Conservation (phyloP, 2,113 vertebrate genomes). For the Orthonyx spaldingii region DNA sequence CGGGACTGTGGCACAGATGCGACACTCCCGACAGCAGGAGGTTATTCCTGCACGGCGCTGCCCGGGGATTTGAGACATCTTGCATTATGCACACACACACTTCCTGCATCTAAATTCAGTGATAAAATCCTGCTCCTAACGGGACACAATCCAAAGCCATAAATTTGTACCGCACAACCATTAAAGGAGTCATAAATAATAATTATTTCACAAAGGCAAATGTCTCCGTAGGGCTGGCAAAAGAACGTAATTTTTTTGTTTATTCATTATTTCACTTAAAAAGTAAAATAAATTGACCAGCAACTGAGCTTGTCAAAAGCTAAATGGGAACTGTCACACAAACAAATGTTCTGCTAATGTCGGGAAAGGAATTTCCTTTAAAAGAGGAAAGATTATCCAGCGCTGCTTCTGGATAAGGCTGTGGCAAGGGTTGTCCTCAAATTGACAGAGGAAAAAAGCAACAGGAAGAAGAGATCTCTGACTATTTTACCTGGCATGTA, state of each 20-base stretch:
- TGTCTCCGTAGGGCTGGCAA: not conserved
- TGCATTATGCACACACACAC: not conserved
- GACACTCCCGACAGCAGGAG: slow-evolving; percentile 61
- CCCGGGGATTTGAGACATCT: not conserved
- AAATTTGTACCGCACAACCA: not conserved
- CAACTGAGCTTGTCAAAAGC: not conserved
- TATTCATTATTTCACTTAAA: slow-evolving; percentile 13
- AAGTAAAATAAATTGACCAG: slow-evolving; percentile 18
- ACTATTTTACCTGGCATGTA: not conserved
- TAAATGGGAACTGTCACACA: slow-evolving; percentile 11
- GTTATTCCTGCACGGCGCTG: not conserved
- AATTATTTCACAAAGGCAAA: not conserved
- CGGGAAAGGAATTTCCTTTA: not conserved
- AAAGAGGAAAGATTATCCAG: not conserved
- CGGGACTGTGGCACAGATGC: slow-evolving; percentile 63
- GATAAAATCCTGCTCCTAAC: not conserved
- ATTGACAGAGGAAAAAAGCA: not conserved
- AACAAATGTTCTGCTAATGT: not conserved
- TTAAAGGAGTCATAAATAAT: not conserved
- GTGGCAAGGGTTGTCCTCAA: not conserved
- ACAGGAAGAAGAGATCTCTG: not conserved
- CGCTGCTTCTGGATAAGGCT: not conserved
- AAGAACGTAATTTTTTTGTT: not conserved
- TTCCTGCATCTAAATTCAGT: not conserved
- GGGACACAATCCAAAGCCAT: not conserved